phyloP scores from a whole-genome alignment of 2,797 vertebrate species.

The Coreius guichenoti region DNA sequence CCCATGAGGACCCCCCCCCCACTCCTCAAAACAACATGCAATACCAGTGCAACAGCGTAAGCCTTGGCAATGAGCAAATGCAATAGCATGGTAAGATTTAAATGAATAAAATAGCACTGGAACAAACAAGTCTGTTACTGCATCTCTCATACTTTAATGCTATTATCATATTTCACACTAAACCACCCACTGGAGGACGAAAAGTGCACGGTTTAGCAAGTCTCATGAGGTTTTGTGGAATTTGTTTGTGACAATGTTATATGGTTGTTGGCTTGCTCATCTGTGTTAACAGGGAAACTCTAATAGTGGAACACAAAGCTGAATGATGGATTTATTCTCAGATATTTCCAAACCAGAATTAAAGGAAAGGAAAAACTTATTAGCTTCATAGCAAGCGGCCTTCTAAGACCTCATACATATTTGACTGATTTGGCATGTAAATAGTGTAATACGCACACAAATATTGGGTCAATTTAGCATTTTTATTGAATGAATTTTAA shows the following conservation, averaged over 20 bases:
- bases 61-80: conserved; percentile 33
- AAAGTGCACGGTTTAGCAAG: neutral
- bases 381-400: neutral
- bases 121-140: conserved; percentile 25
- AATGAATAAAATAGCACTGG: neutral
- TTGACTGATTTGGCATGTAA: neutral
- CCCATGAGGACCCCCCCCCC: neutral
- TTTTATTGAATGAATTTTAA: neutral
- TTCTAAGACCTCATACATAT: neutral
- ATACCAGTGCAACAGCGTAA: conserved; percentile 54
- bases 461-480: neutral
- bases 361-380: neutral
- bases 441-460: neutral
- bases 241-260: conserved; percentile 3
- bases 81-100: conserved; percentile 54
- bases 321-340: neutral
- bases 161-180: conserved; percentile 17
- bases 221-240: conserved; percentile 18
- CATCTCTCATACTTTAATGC: neutral
- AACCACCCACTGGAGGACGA: neutral
- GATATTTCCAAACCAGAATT: conserved; percentile 14
- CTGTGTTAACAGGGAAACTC: neutral
- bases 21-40: conserved; percentile 45
- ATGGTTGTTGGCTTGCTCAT: neutral
- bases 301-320: neutral